A percentile compares a stretch with the other conserved stretches of the same genome.
Evolutionary conservation across 2,113 vertebrate genomes (phyloP).

Genomic region (Mixornis gularis): DNA sequence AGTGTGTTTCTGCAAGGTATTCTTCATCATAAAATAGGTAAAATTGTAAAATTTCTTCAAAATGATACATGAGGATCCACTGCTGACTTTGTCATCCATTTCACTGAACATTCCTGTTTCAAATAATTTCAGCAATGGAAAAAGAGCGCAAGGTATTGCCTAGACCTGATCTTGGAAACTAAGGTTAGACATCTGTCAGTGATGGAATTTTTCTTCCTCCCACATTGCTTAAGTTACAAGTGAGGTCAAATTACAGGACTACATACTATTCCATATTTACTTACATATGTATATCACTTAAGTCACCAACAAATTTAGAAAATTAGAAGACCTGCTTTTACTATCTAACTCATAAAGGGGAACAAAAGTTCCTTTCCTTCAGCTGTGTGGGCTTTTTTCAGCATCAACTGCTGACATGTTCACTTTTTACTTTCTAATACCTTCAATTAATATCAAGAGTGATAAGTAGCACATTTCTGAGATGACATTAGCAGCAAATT

Average conservation of each 20-base stretch:
- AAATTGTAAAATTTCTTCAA: neutral
- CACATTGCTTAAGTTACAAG: neutral
- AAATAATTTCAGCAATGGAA: neutral
- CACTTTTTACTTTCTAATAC: neutral
- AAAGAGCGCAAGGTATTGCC: neutral
- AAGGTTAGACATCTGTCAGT: neutral
- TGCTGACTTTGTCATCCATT: neutral
- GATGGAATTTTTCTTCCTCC: neutral
- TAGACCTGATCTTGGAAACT: neutral
- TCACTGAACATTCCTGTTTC: neutral
- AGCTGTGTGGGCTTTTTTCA: neutral
- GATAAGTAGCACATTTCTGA: neutral
- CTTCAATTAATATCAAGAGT: neutral
- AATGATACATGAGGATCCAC: neutral
- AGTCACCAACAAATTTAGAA: neutral
- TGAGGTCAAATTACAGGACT: neutral
- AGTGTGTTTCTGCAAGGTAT: neutral
- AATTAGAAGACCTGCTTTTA: neutral
- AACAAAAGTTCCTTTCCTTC: neutral
- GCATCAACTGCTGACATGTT: neutral
- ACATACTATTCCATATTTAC: neutral
- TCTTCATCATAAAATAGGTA: neutral
- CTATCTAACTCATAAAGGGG: rapidly evolving
- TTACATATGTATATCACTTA: neutral
- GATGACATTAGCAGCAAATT: neutral